Percentiles rank a stretch among this genome's conserved stretches.
Conservation (phyloP, 1,140 invertebrate species). For the Dreissena polymorpha region DNA sequence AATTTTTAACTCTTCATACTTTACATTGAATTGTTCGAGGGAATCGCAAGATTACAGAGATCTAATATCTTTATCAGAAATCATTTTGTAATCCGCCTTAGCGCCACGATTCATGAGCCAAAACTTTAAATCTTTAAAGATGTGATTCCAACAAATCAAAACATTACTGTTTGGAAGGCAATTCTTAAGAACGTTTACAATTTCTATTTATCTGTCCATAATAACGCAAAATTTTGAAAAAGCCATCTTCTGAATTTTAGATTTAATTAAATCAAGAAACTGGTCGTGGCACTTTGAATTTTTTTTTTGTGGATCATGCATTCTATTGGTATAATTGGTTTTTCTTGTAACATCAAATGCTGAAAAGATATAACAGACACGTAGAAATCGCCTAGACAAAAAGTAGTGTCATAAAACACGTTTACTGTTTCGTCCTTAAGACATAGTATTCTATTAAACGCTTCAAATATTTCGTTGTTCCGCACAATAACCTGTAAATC, state of each 20-base stretch:
- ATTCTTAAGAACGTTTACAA: constrained; percentile 26
- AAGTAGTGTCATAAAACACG: constrained; percentile 34
- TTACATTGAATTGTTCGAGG: constrained; percentile 20
- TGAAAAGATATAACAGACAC: too few relatives aligned
- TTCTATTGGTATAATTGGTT: constrained; percentile 21
- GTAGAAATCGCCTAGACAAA: too few relatives aligned
- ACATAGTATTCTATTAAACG: constrained; percentile 25
- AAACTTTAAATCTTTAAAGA: constrained; percentile 30
- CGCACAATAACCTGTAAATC: constrained; percentile 32
- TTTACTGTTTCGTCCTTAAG: constrained; percentile 15
- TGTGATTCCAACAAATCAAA: constrained; percentile 48
- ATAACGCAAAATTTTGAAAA: constrained; percentile 6
- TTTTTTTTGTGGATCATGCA: constrained; percentile 36
- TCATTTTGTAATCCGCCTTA: neutral
- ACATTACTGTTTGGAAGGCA: too few relatives aligned
- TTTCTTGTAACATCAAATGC: constrained; percentile 40
- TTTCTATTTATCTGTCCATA: constrained; percentile 22
- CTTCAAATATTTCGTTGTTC: constrained; percentile 27
- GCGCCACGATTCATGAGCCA: constrained; percentile 26
- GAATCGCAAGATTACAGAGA: constrained; percentile 9
- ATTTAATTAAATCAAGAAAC: constrained; percentile 30
- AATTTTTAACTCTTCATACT: constrained; percentile 19
- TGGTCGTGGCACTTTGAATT: constrained; percentile 32
- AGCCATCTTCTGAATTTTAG: constrained; percentile 20
- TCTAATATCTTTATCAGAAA: constrained; percentile 14